Evolutionary conservation across 2,888 invertebrate genomes (phyloP), one percentile per base, ranked within the genome.

Genomic region (Meganola albula): DNA sequence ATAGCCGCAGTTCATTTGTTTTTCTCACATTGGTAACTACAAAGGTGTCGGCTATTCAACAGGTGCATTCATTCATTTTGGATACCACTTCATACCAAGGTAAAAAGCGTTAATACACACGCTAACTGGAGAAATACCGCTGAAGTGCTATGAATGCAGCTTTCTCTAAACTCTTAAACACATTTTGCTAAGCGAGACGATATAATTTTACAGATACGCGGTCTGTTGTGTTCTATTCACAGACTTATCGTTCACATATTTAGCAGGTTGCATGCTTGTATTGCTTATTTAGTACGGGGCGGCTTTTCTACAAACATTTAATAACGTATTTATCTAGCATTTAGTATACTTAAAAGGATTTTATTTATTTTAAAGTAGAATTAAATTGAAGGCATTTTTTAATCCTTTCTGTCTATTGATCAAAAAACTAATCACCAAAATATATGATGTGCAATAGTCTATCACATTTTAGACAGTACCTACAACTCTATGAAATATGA

Each of bases 311-410:
- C 50, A 44, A 37, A 53, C 54, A 53, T 53, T 58, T 72, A 74
- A 74, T 72, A 58, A 41, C 50, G 44, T 64, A 63, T 67, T 53
- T 67, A 74, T 73, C 71, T 61, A 49, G 58, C n/a, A n/a, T n/a
- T n/a, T n/a, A n/a, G n/a, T n/a, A n/a, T n/a, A n/a, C n/a, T n/a
- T n/a, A n/a, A n/a, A n/a, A n/a, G n/a, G n/a, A n/a, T n/a, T n/a
- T n/a, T n/a, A n/a, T n/a, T n/a, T n/a, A n/a, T n/a, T n/a, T n/a
- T n/a, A n/a, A n/a, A n/a, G n/a, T n/a, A n/a, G n/a, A n/a, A n/a
- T n/a, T n/a, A n/a, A n/a, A n/a, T n/a, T n/a, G n/a, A n/a, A n/a
- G n/a, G n/a, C n/a, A n/a, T n/a, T n/a, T n/a, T n/a, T n/a, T n/a
- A n/a, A n/a, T n/a, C n/a, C n/a, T n/a, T n/a, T n/a, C n/a, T n/a